Base-by-base conservation (phyloP, 2,113 vertebrate species). In the Anser cygnoides region DNA sequence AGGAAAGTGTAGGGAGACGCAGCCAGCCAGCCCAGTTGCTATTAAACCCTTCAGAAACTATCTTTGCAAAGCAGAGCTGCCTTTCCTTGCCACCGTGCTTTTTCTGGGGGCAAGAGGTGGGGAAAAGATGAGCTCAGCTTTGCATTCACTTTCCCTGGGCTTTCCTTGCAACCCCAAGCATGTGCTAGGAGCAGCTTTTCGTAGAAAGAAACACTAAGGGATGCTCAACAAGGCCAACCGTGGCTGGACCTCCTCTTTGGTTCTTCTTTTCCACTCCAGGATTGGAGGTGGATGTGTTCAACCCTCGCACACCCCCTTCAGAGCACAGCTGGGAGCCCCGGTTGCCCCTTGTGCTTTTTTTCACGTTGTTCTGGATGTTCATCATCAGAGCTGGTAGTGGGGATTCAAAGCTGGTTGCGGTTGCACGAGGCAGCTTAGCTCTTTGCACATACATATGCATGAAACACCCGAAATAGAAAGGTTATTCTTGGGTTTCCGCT, bases 401-500 rank as follows among this genome's bases (percentile, higher is more conserved):
- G 84, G 73, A 96, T 72, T 84, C 58, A 5, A 89, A 92, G 93
- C 89, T 22, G 44, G 89, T 86, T 94, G 70, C 0, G 3, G 55
- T 84, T 31, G 77, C 81, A 49, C 15, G 87, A 94, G 89, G 92
- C 91, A 94, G 44, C 91, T 97, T 73, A 96, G 89, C 55, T 91
- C 92, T 46, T 93, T 73, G 67, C 91, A 74, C 89, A 95, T 97
- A 55, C 96, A 97, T 96, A 96, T 97, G 95, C 92, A 97, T 96
- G 96, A 94, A 94, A 96, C 31, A 57, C 87, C 91, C 35, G 59
- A 93, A 97, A 97, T 95, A 96, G 95, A 95, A 95, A 96, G 89
- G 89, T 96, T 97, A 93, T 97, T 96, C 93, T 95, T 96, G 92
- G 93, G 89, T 95, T 96, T 97, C 96, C 74, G 23, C 91, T 95